phyloP scores from a whole-genome alignment of 2,797 vertebrate species.

The Xenentodon cancila region DNA sequence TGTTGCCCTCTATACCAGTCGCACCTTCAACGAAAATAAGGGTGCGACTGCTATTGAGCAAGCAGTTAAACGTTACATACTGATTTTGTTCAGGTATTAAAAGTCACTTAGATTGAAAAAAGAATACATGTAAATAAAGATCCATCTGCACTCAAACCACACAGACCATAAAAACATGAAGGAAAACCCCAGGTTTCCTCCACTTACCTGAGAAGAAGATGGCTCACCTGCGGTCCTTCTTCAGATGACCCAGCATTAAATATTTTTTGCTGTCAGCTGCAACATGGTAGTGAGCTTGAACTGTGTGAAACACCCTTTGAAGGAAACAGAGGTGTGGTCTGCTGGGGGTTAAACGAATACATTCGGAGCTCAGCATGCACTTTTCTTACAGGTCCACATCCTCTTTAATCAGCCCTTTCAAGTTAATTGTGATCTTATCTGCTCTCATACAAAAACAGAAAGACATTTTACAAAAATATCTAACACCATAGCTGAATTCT shows the following conservation, averaged over 20 bases:
- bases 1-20: no score
- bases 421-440: background rate
- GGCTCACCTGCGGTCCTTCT: background rate
- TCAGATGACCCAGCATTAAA: background rate
- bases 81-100: background rate
- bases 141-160: background rate
- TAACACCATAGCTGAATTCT: background rate
- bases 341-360: background rate
- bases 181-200: constrained; percentile 1
- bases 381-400: background rate
- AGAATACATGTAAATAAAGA: background rate
- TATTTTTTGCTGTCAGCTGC: background rate
- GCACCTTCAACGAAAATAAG: no score
- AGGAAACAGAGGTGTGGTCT: constrained; percentile 13
- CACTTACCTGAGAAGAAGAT: constrained; percentile 43
- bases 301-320: background rate
- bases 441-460: no score
- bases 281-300: background rate
- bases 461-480: background rate
- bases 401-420: background rate
- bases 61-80: background rate
- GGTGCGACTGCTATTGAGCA: no score
- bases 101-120: background rate
- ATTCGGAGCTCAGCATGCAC: background rate
- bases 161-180: background rate